Percentiles rank a stretch among this genome's conserved stretches.
Conservation (phyloP, 2,113 vertebrate genomes). For the Serilophus lunatus region DNA sequence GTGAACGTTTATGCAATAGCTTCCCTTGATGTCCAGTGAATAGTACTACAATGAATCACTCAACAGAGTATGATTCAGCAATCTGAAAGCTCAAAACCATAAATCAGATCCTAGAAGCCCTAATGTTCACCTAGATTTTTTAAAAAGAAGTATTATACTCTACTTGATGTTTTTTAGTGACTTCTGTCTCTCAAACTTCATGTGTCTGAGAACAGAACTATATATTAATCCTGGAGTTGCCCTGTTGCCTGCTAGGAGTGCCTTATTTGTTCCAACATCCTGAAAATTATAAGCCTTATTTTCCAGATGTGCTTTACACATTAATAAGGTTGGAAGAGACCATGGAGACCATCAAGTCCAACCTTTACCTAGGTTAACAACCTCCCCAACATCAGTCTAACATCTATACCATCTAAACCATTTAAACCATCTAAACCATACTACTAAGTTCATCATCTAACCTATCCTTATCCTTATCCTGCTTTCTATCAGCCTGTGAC, state of each 20-base stretch:
- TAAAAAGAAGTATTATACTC: not conserved
- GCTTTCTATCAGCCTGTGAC: not conserved
- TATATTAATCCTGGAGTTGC: not conserved
- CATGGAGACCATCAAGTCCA: too few relatives aligned
- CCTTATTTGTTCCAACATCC: not conserved
- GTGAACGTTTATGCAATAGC: not conserved
- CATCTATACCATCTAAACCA: too few relatives aligned
- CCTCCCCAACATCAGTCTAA: too few relatives aligned
- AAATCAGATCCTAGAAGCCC: not conserved
- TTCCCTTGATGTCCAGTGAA: not conserved
- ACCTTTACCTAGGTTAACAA: too few relatives aligned
- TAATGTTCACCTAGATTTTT: not conserved
- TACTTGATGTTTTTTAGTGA: not conserved
- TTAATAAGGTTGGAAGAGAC: too few relatives aligned
- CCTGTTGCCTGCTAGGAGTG: not conserved
- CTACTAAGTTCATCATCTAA: too few relatives aligned
- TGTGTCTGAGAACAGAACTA: not conserved
- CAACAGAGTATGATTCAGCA: not conserved
- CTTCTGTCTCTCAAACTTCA: not conserved
- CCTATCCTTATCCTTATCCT: too few relatives aligned
- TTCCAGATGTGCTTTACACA: not conserved
- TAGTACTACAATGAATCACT: not conserved
- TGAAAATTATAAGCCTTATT: not conserved
- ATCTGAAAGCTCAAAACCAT: not conserved
- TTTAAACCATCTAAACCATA: too few relatives aligned